Conservation (phyloP, 1,140 invertebrate genomes). For the Ridgeia piscesae region DNA sequence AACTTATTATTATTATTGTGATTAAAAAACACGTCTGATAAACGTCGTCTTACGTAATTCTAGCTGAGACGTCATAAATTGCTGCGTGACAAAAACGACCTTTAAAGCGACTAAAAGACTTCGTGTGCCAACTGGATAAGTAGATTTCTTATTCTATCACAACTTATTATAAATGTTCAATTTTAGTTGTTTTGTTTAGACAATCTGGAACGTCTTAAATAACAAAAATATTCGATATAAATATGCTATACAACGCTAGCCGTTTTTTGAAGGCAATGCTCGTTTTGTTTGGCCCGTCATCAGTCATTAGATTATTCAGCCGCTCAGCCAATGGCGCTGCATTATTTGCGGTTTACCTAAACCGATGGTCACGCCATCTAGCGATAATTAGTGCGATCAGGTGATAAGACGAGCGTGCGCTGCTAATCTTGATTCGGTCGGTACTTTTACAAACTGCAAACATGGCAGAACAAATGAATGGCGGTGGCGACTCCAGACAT, state of each 20-base stretch:
- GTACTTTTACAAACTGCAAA: neutral
- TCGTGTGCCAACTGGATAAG: too few species aligned
- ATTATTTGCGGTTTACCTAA: neutral
- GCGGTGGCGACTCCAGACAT: neutral
- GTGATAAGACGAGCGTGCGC: neutral
- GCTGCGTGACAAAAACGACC: too few species aligned
- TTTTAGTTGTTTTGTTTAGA: too few species aligned
- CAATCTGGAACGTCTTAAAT: too few species aligned
- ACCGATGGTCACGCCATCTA: neutral
- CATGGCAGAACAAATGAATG: neutral
- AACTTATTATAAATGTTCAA: too few species aligned
- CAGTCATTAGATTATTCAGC: neutral
- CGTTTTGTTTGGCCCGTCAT: neutral
- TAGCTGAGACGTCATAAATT: too few species aligned
- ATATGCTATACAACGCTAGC: neutral
- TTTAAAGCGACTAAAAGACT: too few species aligned
- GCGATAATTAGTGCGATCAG: neutral
- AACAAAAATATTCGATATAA: neutral
- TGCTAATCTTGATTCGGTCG: neutral
- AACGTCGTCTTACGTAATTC: too few species aligned
- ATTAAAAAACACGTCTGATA: too few species aligned
- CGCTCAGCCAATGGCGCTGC: neutral
- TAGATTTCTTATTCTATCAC: too few species aligned
- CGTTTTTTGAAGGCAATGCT: neutral
- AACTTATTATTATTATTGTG: too few species aligned